A percentile compares a stretch with the other conserved stretches of the same genome.
These are phyloP conservation scores for Sarcophaga variegata DNA, from an alignment of 2,888 invertebrate genomes.

Conservation along the genomic window DNA sequence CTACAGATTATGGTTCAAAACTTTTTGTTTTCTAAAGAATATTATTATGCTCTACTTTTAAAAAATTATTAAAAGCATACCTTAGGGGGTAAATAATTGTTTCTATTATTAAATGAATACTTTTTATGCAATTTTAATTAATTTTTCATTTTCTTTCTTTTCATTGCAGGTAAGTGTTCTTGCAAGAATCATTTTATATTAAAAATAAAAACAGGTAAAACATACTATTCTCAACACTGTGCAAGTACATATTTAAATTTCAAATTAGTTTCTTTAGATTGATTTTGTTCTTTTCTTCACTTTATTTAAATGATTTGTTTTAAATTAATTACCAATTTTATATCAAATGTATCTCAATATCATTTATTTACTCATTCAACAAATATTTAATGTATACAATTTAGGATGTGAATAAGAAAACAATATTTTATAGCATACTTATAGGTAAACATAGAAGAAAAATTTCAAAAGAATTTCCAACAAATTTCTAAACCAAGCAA, in stretches of 20 bases:
- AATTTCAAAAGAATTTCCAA: conserved; percentile 32
- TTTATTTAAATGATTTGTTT: not conserved
- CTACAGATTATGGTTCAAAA: too few relatives aligned
- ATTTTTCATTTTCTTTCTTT: not conserved
- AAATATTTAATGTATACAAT: conserved; percentile 36
- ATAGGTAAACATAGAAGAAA: conserved; percentile 23
- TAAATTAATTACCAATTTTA: not conserved
- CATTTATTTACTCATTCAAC: conserved; percentile 6
- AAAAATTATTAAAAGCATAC: too few relatives aligned
- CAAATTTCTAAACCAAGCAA: conserved; percentile 22
- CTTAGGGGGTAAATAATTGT: too few relatives aligned
- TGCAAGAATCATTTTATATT: too few relatives aligned
- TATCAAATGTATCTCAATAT: not conserved
- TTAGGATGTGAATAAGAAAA: conserved; percentile 17
- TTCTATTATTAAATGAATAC: too few relatives aligned
- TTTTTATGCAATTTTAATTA: too few relatives aligned
- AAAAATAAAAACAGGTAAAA: not conserved
- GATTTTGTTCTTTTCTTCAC: too few relatives aligned
- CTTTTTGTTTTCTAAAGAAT: too few relatives aligned
- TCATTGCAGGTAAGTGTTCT: not conserved
- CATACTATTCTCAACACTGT: not conserved
- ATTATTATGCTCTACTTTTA: too few relatives aligned
- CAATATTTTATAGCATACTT: conserved; percentile 16
- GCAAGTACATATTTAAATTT: not conserved
- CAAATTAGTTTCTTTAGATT: not conserved